Percentiles rank a stretch among this genome's conserved stretches.
Evolutionary conservation across 2,888 invertebrate genomes (phyloP).

Genomic region (Cybosia mesomella): DNA sequence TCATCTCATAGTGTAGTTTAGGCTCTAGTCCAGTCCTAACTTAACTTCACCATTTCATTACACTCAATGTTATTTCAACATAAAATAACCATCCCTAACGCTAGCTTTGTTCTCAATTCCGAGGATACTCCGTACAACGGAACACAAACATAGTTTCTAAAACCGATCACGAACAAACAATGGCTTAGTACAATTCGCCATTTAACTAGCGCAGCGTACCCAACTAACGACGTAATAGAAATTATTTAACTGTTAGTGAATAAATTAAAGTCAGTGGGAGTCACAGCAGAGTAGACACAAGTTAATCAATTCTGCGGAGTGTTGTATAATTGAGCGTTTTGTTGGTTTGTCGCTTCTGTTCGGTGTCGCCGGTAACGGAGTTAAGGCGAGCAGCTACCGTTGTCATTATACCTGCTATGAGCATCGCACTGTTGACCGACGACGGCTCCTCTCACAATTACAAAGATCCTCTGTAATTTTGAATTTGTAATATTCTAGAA

Average conservation of each 20-base stretch:
- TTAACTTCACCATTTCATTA: background rate
- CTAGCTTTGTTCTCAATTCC: background rate
- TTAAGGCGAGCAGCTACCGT: background rate
- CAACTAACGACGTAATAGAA: slow-evolving; percentile 19
- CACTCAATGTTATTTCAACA: background rate
- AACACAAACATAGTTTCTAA: slow-evolving; percentile 1
- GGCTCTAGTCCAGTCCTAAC: no score
- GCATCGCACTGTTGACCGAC: no score
- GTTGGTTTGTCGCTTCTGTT: slow-evolving; percentile 7
- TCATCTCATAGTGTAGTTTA: no score
- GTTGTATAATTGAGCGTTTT: slow-evolving; percentile 15
- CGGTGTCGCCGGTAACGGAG: background rate
- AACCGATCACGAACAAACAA: slow-evolving; percentile 14
- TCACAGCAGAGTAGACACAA: slow-evolving; percentile 21
- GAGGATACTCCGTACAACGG: background rate
- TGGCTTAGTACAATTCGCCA: slow-evolving; percentile 2
- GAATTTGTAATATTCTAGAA: no score
- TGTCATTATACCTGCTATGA: background rate
- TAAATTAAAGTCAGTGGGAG: slow-evolving; percentile 13
- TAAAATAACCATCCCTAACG: background rate
- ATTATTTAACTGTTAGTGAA: slow-evolving; percentile 18
- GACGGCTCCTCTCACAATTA: no score
- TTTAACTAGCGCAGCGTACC: background rate
- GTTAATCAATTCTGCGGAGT: slow-evolving; percentile 30
- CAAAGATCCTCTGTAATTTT: no score